Percentiles rank a stretch among this genome's conserved stretches.
Conservation (phyloP, 30 jellyfish, hydroid and myxozoan species). For the Aurelia coerulea region DNA sequence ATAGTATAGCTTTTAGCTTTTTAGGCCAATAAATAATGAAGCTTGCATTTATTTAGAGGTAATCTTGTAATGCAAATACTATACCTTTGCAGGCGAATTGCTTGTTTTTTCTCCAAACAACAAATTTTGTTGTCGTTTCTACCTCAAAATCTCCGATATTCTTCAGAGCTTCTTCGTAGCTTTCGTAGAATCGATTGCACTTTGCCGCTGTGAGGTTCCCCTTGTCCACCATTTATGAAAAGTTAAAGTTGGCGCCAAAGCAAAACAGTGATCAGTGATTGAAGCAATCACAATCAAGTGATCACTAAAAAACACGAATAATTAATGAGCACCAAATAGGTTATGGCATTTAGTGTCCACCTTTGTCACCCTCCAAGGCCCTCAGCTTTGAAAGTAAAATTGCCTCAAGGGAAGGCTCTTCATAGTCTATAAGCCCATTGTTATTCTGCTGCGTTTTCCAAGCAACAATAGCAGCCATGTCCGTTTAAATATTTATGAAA, state of each 20-base stretch:
- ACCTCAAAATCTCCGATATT: slow-evolving; percentile 22
- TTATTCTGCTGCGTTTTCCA: too few relatives aligned
- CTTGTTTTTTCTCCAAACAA: slow-evolving; percentile 16
- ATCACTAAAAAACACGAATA: too few relatives aligned
- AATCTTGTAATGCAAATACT: not conserved
- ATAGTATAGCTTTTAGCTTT: too few relatives aligned
- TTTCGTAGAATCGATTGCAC: not conserved
- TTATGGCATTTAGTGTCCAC: too few relatives aligned
- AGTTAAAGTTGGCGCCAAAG: slow-evolving; percentile 12
- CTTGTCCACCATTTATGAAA: slow-evolving; percentile 32
- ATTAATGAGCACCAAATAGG: too few relatives aligned
- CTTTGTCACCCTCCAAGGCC: too few relatives aligned
- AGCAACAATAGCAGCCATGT: too few relatives aligned
- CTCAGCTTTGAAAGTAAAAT: too few relatives aligned
- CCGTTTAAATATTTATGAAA: too few relatives aligned
- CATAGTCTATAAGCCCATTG: too few relatives aligned
- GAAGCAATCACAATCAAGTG: slow-evolving; percentile 6
- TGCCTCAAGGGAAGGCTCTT: too few relatives aligned
- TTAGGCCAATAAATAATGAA: too few relatives aligned
- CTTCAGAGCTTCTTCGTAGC: slow-evolving; percentile 19
- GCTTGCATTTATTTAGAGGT: not conserved
- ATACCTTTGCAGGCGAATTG: slow-evolving; percentile 42
- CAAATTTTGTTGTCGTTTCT: slow-evolving; percentile 28
- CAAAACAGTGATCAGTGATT: slow-evolving; percentile 14
- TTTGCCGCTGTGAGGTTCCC: slow-evolving; percentile 18